Evolutionary conservation across 2,888 invertebrate species (phyloP).

Genomic region (Meliscaeva auricollis): DNA sequence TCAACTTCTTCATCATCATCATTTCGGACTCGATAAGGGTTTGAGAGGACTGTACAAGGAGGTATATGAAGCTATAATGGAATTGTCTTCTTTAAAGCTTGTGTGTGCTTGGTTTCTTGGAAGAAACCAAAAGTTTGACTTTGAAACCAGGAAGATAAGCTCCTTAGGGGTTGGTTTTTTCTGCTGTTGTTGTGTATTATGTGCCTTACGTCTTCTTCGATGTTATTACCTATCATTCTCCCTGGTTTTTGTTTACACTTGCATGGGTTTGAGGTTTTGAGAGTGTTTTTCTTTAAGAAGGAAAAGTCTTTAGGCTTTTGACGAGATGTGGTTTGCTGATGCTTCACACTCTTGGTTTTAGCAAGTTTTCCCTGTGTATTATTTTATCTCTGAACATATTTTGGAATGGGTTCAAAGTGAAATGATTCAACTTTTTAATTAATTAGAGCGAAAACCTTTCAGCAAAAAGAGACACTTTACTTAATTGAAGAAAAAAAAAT

Average conservation of each 20-base stretch:
- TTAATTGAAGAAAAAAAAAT: slow-evolving; percentile 11
- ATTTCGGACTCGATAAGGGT: not conserved
- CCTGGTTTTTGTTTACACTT: slow-evolving; percentile 51
- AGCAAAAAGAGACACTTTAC: slow-evolving; percentile 35
- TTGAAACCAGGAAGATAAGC: slow-evolving; percentile 72
- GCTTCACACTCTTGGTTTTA: slow-evolving; percentile 22
- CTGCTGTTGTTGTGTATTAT: slow-evolving; percentile 47
- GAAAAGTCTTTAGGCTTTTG: slow-evolving; percentile 10
- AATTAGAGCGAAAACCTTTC: slow-evolving; percentile 39
- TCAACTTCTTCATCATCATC: not conserved
- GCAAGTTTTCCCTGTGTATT: not conserved
- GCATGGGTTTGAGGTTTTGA: slow-evolving; percentile 68
- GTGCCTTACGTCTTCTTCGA: not conserved
- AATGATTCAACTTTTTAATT: slow-evolving; percentile 52
- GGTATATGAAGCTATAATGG: slow-evolving; percentile 33
- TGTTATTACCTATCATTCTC: slow-evolving; percentile 8
- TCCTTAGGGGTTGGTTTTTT: slow-evolving; percentile 74
- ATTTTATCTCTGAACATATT: not conserved
- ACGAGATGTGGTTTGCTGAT: not conserved
- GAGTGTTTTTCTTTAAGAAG: slow-evolving; percentile 31
- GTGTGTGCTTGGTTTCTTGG: slow-evolving; percentile 25
- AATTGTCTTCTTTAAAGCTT: slow-evolving; percentile 70
- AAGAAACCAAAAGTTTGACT: slow-evolving; percentile 70
- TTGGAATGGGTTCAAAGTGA: slow-evolving; percentile 14
- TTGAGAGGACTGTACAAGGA: slow-evolving; percentile 43